Percentiles rank a stretch among this genome's conserved stretches.
Evolutionary conservation across 2,888 invertebrate species (phyloP).

Genomic region (Galeopsomyia nigrocyanea): DNA sequence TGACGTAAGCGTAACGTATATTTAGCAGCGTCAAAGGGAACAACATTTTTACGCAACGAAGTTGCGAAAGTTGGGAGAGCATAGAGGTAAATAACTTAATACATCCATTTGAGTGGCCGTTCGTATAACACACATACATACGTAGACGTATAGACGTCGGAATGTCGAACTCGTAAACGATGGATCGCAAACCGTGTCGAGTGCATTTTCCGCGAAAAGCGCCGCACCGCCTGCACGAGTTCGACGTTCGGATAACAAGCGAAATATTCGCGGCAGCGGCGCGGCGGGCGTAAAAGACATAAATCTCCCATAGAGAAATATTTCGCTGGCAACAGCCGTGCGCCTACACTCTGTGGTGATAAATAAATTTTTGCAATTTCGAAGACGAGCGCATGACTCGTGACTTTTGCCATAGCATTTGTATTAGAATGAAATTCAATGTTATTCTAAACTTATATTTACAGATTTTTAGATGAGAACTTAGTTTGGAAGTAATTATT

Average conservation of each 20-base stretch:
- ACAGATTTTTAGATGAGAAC: too few relatives aligned
- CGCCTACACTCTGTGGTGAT: slow-evolving; percentile 32
- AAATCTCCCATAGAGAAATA: slow-evolving; percentile 36
- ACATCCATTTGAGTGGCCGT: slow-evolving; percentile 23
- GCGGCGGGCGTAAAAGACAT: slow-evolving; percentile 29
- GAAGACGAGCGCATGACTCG: slow-evolving; percentile 49
- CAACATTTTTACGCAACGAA: too few relatives aligned
- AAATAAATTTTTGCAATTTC: slow-evolving; percentile 58
- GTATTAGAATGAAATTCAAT: too few relatives aligned
- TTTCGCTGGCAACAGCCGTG: slow-evolving; percentile 20
- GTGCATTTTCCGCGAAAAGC: too few relatives aligned
- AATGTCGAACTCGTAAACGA: slow-evolving; percentile 31
- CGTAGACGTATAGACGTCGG: not conserved
- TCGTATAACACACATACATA: too few relatives aligned
- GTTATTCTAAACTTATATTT: too few relatives aligned
- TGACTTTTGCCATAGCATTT: slow-evolving; percentile 17
- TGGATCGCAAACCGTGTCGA: slow-evolving; percentile 11
- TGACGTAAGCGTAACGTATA: too few relatives aligned
- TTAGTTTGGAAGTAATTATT: too few relatives aligned
- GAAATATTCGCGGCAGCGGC: slow-evolving; percentile 12
- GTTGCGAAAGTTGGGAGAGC: too few relatives aligned
- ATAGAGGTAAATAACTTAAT: slow-evolving; percentile 37
- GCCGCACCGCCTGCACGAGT: slow-evolving; percentile 22
- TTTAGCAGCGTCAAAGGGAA: too few relatives aligned
- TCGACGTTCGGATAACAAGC: slow-evolving; percentile 38